Base-by-base conservation (phyloP, 2,797 vertebrate species). In the Tokudaia tokunoshimensis region DNA sequence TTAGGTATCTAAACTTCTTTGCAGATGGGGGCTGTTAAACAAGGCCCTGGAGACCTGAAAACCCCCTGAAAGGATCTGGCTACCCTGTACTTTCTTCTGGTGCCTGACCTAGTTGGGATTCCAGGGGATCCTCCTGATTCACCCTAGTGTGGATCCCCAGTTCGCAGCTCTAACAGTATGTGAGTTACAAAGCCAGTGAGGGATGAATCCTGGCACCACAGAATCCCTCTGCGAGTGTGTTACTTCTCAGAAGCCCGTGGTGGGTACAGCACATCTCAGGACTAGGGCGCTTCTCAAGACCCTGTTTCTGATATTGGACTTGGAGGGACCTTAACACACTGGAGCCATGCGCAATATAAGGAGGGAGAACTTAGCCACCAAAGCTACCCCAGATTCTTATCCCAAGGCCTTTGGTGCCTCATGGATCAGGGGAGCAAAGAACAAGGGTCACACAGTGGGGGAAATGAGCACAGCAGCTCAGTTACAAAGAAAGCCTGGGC, bases 21-120 rank as follows among this genome's bases (percentile, higher is more conserved):
- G 97, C 85, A 17, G 81, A 31, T 52, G 92, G 59, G 76, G 93
- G 61, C 89, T 92, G 65, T 17, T 92, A 55, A 79, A 59, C 29
- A 78, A 92, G 94, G 2, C 67, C 76, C 84, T n/a, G 95, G 84
- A 13, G 52, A 92, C n/a, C 50, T 96, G 95, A 82, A 94, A 97
- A 97, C 79, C 52, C 91, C 96, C 97, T 13, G 12, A 3, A 4
- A 26, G 44, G 47, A 78, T 19, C 26, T 50, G 47, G 3, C 44
- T 29, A 52, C 47, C 47, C 15, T 31, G 76, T 76, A 29, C 24
- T 24, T 78, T 17, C 26, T 78, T 94, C 97, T 95, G 97, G 97
- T 89, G 57, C 95, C 97, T 97, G 98, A 98, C 98, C 97, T 97
- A 91, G 95, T 50, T 97, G 96, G 98, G 98, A 98, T 98, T 94